These are phyloP conservation scores for Marmota monax DNA, from an alignment of 2,113 vertebrate genomes.

Conservation along the genomic window DNA sequence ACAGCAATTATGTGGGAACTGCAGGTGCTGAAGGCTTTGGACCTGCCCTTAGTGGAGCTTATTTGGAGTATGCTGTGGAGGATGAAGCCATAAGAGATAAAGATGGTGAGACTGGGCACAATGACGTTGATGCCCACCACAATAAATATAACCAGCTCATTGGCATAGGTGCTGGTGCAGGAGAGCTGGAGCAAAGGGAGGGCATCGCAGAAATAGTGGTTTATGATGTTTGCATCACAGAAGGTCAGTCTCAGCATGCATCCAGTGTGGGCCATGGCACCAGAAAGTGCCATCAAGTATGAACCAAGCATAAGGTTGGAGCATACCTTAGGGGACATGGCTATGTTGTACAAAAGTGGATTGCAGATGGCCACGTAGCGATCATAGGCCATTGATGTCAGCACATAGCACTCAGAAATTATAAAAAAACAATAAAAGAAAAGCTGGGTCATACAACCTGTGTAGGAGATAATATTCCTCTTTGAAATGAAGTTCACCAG, in stretches of 20 bases:
- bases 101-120: slow-evolving; percentile 29
- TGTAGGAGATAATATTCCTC: slow-evolving; percentile 60
- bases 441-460: slow-evolving; percentile 44
- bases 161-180: background rate
- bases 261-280: background rate
- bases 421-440: slow-evolving; percentile 47
- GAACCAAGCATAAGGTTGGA: slow-evolving; percentile 7
- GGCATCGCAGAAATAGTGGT: slow-evolving; percentile 62
- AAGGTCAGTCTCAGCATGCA: slow-evolving; percentile 39
- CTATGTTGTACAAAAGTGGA: slow-evolving; percentile 30
- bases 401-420: slow-evolving; percentile 53
- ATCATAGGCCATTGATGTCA: slow-evolving; percentile 63
- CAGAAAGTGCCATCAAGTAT: slow-evolving; percentile 45
- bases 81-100: slow-evolving; percentile 24
- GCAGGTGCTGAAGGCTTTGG: slow-evolving; percentile 48
- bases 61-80: background rate
- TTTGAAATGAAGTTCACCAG: slow-evolving; percentile 35
- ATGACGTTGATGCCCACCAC: background rate
- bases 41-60: background rate
- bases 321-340: slow-evolving; percentile 49
- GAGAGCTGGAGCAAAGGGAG: slow-evolving; percentile 24
- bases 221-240: slow-evolving; percentile 1
- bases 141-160: background rate
- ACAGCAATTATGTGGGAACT: slow-evolving; percentile 49
- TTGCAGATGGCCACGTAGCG: slow-evolving; percentile 68